Evolutionary conservation across 1,140 invertebrate genomes (phyloP).

Genomic region (Acarapis woodi): DNA sequence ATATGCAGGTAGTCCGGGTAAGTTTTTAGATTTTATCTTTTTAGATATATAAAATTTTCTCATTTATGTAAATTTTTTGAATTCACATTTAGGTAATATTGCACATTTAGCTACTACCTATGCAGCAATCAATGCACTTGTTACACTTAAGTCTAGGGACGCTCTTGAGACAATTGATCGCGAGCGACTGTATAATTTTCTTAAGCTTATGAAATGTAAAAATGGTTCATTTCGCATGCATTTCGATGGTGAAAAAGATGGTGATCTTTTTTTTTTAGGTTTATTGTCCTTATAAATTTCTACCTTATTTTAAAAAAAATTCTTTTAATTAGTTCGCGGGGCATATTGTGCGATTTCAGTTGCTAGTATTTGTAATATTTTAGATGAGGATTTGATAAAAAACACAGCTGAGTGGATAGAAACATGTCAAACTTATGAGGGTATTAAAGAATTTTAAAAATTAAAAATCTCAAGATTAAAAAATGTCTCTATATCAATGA

Average conservation of each 20-base stretch:
- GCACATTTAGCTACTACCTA: conserved; percentile 86
- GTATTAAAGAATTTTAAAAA: too few species aligned
- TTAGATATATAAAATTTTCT: too few species aligned
- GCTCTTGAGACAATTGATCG: conserved; percentile 59
- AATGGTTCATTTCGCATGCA: conserved; percentile 79
- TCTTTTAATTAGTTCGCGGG: conserved; percentile 31
- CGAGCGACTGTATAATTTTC: conserved; percentile 36
- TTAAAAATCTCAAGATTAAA: too few species aligned
- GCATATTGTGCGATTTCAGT: conserved; percentile 77
- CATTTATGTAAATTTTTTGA: conserved; percentile 15
- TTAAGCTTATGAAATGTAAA: conserved; percentile 37
- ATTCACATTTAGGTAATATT: conserved; percentile 41
- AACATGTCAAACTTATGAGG: conserved; percentile 48
- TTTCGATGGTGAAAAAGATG: conserved; percentile 72
- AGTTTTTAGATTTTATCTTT: too few species aligned
- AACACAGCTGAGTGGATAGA: conserved; percentile 66
- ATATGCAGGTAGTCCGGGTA: too few species aligned
- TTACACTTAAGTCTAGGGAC: conserved; percentile 54
- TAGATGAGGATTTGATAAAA: conserved; percentile 42
- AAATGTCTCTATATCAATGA: too few species aligned
- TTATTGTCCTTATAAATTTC: not conserved
- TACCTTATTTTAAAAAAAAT: conserved; percentile 2
- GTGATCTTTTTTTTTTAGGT: too few species aligned
- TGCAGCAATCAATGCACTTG: conserved; percentile 72
- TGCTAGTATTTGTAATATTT: conserved; percentile 56